These are phyloP conservation scores for Zenarchopterus dispar DNA, from an alignment of 2,797 vertebrate species.

Conservation along the genomic window DNA sequence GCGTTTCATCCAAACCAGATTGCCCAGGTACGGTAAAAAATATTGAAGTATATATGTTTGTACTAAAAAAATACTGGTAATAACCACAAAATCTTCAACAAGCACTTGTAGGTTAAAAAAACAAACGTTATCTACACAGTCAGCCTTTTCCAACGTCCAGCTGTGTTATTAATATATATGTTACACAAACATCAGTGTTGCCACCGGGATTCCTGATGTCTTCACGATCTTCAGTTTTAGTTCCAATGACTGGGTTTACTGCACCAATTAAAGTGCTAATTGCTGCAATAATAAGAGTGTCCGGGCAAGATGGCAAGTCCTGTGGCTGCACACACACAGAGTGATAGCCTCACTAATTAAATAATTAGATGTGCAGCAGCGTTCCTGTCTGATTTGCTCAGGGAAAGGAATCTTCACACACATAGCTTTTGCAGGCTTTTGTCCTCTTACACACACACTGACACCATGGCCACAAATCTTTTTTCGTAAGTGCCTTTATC, in stretches of 20 bases:
- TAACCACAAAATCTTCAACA: fast-evolving
- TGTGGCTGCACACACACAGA: constrained; percentile 88
- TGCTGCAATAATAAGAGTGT: constrained; percentile 97
- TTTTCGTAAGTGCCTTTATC: too few relatives aligned
- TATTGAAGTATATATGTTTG: not conserved
- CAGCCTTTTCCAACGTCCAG: too few relatives aligned
- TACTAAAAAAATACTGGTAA: too few relatives aligned
- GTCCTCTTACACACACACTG: constrained; percentile 7
- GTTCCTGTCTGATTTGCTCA: constrained; percentile 93
- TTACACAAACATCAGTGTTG: too few relatives aligned
- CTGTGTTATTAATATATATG: too few relatives aligned
- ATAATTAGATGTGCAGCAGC: constrained; percentile 98
- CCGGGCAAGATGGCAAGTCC: constrained; percentile 87
- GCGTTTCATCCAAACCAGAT: constrained; percentile 84
- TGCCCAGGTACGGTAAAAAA: constrained; percentile 83
- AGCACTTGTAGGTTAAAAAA: too few relatives aligned
- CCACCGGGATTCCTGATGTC: constrained; percentile 90
- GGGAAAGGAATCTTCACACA: constrained; percentile 98
- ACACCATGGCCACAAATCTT: constrained; percentile 1
- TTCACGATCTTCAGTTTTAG: constrained; percentile 94
- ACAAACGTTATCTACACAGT: too few relatives aligned
- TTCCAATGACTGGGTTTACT: constrained; percentile 93
- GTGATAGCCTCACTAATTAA: constrained; percentile 94
- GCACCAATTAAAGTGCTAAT: constrained; percentile 99
- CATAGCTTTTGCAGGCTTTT: constrained; percentile 97